These are phyloP conservation scores for Mnemiopsis leidyi DNA, from an alignment of 37 sponge, comb jelly and placozoan species.

Conservation along the genomic window DNA sequence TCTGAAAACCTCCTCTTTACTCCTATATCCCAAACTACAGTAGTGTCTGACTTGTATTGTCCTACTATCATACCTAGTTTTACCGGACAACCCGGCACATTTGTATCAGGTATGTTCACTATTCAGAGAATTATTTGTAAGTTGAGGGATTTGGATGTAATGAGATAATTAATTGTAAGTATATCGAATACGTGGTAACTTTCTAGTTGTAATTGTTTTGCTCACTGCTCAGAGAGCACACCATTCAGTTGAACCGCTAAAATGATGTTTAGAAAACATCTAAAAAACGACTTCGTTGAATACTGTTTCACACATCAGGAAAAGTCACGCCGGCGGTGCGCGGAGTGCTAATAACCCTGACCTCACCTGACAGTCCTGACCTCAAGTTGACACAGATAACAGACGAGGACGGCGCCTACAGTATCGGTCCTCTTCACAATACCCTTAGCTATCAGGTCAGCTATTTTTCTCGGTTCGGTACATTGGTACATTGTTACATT, in stretches of 20 bases:
- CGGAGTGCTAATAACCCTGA: slow-evolving; percentile 24
- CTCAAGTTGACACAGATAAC: slow-evolving; percentile 58
- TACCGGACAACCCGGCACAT: slow-evolving; percentile 35
- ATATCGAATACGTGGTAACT: too few species aligned
- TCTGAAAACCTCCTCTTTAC: slow-evolving; percentile 54
- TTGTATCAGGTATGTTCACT: slow-evolving; percentile 27
- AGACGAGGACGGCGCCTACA: slow-evolving; percentile 43
- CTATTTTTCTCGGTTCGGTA: too few species aligned
- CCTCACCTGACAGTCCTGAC: slow-evolving; percentile 38
- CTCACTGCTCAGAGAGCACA: too few species aligned
- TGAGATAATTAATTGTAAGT: too few species aligned
- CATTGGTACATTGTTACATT: too few species aligned
- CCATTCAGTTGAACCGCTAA: too few species aligned
- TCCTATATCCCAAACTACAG: background rate
- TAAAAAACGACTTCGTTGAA: too few species aligned
- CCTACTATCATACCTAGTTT: background rate
- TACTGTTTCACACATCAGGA: too few species aligned
- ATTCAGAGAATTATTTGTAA: too few species aligned
- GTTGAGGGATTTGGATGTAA: too few species aligned
- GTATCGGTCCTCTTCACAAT: slow-evolving; percentile 54
- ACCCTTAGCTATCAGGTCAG: background rate
- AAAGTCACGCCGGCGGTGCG: background rate
- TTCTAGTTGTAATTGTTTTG: too few species aligned
- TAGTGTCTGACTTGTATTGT: background rate
- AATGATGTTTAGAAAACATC: too few species aligned